Conservation (phyloP, 2,797 vertebrate genomes). For the Glyptemys insculpta region DNA sequence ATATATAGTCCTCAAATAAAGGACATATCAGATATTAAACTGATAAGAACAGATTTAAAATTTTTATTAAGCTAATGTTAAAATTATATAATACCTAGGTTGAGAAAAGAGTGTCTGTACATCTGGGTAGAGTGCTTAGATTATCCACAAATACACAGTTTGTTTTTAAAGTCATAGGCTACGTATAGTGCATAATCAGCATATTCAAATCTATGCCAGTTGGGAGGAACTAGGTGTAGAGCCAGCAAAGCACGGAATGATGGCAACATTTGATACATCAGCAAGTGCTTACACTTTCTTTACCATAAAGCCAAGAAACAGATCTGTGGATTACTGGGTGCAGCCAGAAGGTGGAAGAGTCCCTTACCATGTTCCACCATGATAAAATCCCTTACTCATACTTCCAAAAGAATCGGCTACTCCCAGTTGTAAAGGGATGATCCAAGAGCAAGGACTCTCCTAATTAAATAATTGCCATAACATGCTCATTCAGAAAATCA, state of each 20-base stretch:
- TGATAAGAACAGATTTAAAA: no score
- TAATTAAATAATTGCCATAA: neutral
- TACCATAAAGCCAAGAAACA: neutral
- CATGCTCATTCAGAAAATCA: neutral
- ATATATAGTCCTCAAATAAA: no score
- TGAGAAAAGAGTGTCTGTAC: no score
- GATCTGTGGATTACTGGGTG: neutral
- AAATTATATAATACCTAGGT: no score
- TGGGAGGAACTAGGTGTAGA: neutral
- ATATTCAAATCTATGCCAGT: neutral
- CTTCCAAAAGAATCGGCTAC: neutral
- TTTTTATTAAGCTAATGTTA: no score
- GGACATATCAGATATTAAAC: no score
- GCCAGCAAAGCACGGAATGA: neutral
- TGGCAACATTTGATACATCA: neutral
- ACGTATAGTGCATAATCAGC: neutral
- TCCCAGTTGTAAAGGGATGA: no score
- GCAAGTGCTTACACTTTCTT: neutral
- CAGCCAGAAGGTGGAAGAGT: neutral
- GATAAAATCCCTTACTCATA: neutral
- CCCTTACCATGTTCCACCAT: neutral
- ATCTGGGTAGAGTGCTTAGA: no score
- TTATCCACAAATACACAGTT: no score
- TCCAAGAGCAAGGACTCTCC: no score
- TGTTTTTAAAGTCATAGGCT: no score